phyloP scores from a whole-genome alignment of 2,113 vertebrate genomes.

The Mus spicilegus region DNA sequence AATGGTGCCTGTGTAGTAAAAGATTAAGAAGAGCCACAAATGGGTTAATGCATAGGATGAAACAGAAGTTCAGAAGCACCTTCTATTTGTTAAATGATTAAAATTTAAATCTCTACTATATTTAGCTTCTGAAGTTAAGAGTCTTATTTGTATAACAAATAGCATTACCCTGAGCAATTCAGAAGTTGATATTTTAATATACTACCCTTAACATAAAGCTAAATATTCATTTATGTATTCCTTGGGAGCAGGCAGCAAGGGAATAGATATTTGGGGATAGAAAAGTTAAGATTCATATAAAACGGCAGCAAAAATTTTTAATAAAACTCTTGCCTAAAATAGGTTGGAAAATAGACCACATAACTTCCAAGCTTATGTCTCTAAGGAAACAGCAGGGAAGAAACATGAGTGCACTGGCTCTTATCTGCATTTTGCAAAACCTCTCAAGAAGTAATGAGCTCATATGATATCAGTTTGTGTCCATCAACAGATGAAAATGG shows the following conservation, averaged over 20 bases:
- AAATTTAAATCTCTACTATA: constrained; percentile 42
- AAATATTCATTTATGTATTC: not conserved
- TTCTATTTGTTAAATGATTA: not conserved
- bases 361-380: not conserved
- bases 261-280: not conserved
- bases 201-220: constrained; percentile 4
- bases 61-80: not conserved
- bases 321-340: not conserved
- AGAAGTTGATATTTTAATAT: constrained; percentile 5
- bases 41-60: not conserved
- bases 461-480: not conserved
- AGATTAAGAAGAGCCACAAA: not conserved
- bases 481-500: too few species aligned
- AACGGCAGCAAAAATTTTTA: constrained; percentile 13
- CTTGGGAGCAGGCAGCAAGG: not conserved
- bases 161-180: not conserved
- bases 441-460: not conserved
- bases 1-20: not conserved
- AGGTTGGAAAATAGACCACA: not conserved
- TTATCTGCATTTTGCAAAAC: not conserved
- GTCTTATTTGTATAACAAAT: not conserved
- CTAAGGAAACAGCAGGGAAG: not conserved
- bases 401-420: not conserved
- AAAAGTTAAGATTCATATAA: constrained; percentile 34
- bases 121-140: not conserved